Percentiles rank a stretch among this genome's conserved stretches.
Evolutionary conservation across 2,797 vertebrate genomes (phyloP).

Genomic region (Clamator glandarius): DNA sequence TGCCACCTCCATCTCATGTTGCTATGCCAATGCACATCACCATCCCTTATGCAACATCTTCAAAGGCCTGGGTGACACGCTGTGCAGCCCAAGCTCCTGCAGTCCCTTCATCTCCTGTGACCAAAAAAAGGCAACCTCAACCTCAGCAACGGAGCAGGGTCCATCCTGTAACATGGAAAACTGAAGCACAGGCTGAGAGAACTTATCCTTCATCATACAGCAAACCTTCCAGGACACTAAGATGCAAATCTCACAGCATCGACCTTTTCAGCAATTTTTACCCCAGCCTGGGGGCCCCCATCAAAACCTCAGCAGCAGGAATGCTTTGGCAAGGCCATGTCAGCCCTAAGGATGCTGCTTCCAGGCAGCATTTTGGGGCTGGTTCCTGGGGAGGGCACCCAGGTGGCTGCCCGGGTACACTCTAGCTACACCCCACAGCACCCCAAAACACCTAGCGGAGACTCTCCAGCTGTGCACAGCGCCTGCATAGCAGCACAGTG

Average conservation of each 20-base stretch:
- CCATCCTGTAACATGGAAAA: fast-evolving
- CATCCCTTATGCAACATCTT: neutral
- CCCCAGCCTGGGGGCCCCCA: fast-evolving
- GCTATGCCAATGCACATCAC: neutral
- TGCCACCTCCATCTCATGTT: neutral
- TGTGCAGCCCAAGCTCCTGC: neutral
- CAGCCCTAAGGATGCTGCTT: neutral
- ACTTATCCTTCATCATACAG: neutral
- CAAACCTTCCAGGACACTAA: neutral
- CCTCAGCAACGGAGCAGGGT: fast-evolving
- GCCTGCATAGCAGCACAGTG: neutral
- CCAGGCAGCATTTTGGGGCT: neutral
- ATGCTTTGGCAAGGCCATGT: neutral
- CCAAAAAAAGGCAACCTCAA: neutral
- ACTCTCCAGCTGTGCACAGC: neutral
- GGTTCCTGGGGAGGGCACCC: neutral
- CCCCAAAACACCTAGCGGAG: fast-evolving
- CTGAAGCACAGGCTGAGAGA: neutral
- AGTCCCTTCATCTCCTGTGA: neutral
- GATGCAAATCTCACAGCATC: neutral
- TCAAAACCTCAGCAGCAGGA: neutral
- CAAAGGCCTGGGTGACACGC: neutral
- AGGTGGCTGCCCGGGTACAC: neutral
- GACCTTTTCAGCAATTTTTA: neutral
- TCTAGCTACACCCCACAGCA: neutral